Evolutionary conservation across 1,140 invertebrate genomes (phyloP), one percentile per base, ranked within the genome.

Genomic region (Telenomus remus): DNA sequence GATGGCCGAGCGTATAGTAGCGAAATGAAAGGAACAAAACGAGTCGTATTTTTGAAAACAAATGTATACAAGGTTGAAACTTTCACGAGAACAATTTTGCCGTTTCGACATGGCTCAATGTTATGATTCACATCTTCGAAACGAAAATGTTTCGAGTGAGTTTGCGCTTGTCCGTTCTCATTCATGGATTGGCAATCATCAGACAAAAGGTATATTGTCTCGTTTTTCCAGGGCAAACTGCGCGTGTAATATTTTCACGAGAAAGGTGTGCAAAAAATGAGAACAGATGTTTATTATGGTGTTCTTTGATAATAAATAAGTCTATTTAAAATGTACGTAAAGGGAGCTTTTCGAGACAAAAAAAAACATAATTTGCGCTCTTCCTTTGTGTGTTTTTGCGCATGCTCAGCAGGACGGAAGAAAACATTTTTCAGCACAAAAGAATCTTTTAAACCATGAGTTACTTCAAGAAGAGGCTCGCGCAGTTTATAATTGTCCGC

Each of bases 361-460:
- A 69, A 63, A 66, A 47, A 37, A 14, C 60, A 72, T 57, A 61
- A 73, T 69, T 72, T 70, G 76, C 60, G 55, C 60, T 70, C 65
- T 78, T 78, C 70, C 64, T 69, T 68, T 73, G 63, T 73, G 48
- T 55, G 70, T 74, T 78, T 73, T 73, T 78, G 54, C 60, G 13
- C 54, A 33, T 68, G 57, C 69, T 68, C 46, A 46, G 53, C 35
- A 42, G 49, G 59, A 73, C 63, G 70, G 72, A 73, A 70, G 76
- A 60, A 70, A 73, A 78, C 60, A 73, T 78, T 73, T 78, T 78
- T 78, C 70, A 65, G 49, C 12, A 61, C 54, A 70, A 73, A 73
- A 70, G 76, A 78, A 78, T 78, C 70, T 71, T 78, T 78, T 78
- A 78, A 78, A 78, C 70, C 70, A 78, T 66, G 64, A 77, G 64